Conservation (phyloP, 2,888 invertebrate species). For the Dendrolimus pini region DNA sequence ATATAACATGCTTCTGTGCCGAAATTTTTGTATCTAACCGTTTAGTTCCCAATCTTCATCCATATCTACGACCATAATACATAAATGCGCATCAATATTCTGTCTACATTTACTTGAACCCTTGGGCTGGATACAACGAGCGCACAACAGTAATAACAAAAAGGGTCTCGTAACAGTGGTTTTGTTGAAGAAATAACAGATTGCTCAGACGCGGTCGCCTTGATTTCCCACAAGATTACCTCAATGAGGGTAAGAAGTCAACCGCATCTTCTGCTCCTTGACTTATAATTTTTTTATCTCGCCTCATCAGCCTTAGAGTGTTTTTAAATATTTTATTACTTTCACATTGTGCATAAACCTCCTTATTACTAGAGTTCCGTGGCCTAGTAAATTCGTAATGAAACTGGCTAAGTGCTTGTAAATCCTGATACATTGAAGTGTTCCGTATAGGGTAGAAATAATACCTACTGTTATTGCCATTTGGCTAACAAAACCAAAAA, state of each 20-base stretch:
- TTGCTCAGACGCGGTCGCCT: conserved; percentile 47
- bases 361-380: too few relatives aligned
- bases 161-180: conserved; percentile 35
- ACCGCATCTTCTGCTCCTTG: conserved; percentile 32
- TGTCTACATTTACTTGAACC: conserved; percentile 21
- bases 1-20: too few relatives aligned
- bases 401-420: too few relatives aligned
- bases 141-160: conserved; percentile 3
- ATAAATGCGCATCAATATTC: conserved; percentile 32
- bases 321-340: conserved; percentile 25
- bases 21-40: conserved; percentile 4
- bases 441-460: too few relatives aligned
- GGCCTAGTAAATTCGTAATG: too few relatives aligned
- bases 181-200: conserved; percentile 45
- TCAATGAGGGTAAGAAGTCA: conserved; percentile 54
- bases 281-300: conserved; percentile 41
- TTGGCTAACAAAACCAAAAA: too few relatives aligned
- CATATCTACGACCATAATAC: conserved; percentile 21
- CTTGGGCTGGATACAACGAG: conserved; percentile 7
- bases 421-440: too few relatives aligned
- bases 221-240: conserved; percentile 67
- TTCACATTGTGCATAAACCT: too few relatives aligned
- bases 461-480: too few relatives aligned
- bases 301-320: conserved; percentile 27
- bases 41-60: conserved; percentile 18